Conservation (phyloP, 2,888 invertebrate species). For the Smittia sp. region DNA sequence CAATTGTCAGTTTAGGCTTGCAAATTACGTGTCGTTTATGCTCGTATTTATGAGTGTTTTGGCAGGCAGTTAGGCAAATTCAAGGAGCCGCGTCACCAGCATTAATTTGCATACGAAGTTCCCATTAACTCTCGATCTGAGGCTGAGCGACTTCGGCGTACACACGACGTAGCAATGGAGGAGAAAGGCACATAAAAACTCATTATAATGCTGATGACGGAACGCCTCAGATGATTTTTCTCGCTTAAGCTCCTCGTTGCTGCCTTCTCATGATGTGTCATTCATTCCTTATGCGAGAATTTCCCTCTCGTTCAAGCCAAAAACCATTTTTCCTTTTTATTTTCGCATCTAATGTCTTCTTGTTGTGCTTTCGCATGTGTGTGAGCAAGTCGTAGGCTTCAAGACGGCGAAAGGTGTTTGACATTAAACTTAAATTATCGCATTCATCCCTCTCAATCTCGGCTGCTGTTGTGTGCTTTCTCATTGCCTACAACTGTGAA, state of each 20-base stretch:
- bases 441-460: background rate
- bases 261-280: constrained; percentile 31
- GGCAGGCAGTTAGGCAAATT: background rate
- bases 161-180: background rate
- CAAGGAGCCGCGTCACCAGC: background rate
- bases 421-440: constrained; percentile 14
- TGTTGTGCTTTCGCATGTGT: background rate
- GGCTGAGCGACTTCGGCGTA: background rate
- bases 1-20: constrained; percentile 30
- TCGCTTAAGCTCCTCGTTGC: constrained; percentile 9
- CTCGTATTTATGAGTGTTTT: background rate
- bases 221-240: constrained; percentile 33
- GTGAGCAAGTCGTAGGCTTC: background rate
- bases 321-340: constrained; percentile 25
- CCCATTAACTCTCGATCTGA: background rate
- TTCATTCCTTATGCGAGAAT: constrained; percentile 24
- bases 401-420: background rate
- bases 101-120: constrained; percentile 25
- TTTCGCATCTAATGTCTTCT: constrained; percentile 21
- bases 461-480: background rate
- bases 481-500: background rate
- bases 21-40: constrained; percentile 17
- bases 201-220: constrained; percentile 32
- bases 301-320: constrained; percentile 1
- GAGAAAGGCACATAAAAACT: constrained; percentile 15